Evolutionary conservation across 2,888 invertebrate species (phyloP).

Genomic region (Dinocampus coccinellae): DNA sequence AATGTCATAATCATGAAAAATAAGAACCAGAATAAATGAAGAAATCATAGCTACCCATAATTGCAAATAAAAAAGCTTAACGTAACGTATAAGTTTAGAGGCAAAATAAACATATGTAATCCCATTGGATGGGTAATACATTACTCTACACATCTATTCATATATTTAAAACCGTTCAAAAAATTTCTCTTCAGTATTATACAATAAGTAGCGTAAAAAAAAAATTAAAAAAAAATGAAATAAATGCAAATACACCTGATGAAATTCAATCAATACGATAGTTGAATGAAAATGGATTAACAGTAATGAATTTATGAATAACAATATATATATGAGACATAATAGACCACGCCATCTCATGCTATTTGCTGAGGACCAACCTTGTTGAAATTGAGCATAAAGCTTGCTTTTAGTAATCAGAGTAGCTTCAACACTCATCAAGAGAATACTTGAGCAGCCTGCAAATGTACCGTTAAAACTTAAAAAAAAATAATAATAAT

Average conservation of each 20-base stretch:
- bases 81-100: neutral
- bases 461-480: constrained; percentile 69
- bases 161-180: constrained; percentile 55
- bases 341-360: constrained; percentile 69
- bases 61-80: neutral
- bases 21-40: constrained; percentile 47
- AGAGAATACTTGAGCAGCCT: constrained; percentile 68
- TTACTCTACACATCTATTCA: neutral
- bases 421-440: constrained; percentile 68
- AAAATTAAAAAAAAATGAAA: constrained; percentile 33
- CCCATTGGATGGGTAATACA: too few species aligned
- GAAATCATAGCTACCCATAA: constrained; percentile 36
- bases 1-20: constrained; percentile 51
- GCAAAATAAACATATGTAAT: neutral
- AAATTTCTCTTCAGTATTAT: constrained; percentile 49
- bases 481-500: constrained; percentile 38
- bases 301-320: constrained; percentile 52
- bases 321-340: constrained; percentile 54
- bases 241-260: constrained; percentile 26
- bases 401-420: constrained; percentile 69
- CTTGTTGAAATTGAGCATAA: constrained; percentile 68
- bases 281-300: constrained; percentile 43
- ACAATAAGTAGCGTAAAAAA: constrained; percentile 33
- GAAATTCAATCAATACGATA: constrained; percentile 32
- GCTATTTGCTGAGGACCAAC: constrained; percentile 70